Evolutionary conservation across 2,888 invertebrate species (phyloP), one percentile per base, ranked within the genome.

Genomic region (Boloria euphrosyne): DNA sequence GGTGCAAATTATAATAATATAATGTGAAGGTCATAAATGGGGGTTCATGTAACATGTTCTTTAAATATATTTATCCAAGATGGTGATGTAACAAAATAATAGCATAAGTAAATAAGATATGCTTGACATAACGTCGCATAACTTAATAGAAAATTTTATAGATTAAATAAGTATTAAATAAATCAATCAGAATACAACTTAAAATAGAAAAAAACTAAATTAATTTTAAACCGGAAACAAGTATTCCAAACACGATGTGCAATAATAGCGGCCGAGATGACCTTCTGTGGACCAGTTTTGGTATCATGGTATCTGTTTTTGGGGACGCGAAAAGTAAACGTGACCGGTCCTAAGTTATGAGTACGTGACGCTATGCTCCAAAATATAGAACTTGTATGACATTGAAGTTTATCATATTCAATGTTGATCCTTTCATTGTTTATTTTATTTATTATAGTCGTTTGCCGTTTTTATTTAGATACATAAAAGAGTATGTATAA

Each of bases 281-380:
- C 89, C 89, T 89, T 89, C 85, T 76, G 65, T 55, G 58, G 76
- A 79, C 86, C 82, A 76, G 86, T 84, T 87, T 83, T 72, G 82
- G 80, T 31, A 44, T 75, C 78, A 79, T 73, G 77, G 80, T 80
- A 79, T 79, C 81, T 80, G 73, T 76, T 78, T 82, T 84, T 80
- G 81, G 82, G 79, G 77, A 77, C 78, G 82, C 83, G 78, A 82
- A 81, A 62, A 81, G 79, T 75, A 76, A 78, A 79, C 86, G 84
- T 84, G 82, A 84, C 78, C 75, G 73, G 71, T 71, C 68, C 71
- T 73, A 70, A 72, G 73, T 47, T 14, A n/a, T n/a, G n/a, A n/a
- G n/a, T n/a, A 78, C 81, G 79, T 80, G 80, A 78, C 76, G 74
- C 63, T 71, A 64, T 59, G 60, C 63, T 67, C 64, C 67, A 60